phyloP scores from a whole-genome alignment of 2,113 vertebrate species.

The Axis porcinus region DNA sequence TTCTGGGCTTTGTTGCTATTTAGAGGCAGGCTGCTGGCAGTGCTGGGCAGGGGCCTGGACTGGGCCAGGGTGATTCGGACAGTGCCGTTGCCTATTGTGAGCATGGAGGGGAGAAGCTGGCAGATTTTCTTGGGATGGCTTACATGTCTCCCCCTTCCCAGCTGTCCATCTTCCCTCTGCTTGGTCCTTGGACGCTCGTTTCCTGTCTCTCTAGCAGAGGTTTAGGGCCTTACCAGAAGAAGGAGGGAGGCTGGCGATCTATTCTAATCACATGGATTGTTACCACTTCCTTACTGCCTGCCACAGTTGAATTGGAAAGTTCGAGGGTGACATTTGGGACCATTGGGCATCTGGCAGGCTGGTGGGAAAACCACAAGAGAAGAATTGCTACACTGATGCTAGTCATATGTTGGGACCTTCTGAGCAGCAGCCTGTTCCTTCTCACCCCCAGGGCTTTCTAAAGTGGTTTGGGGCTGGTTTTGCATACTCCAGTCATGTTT shows the following conservation, averaged over 20 bases:
- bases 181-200: neutral
- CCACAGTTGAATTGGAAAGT: conserved; percentile 24
- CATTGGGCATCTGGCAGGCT: conserved; percentile 18
- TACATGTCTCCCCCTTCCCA: neutral
- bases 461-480: conserved; percentile 74
- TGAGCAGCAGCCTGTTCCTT: conserved; percentile 62
- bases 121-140: neutral
- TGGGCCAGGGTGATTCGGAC: neutral
- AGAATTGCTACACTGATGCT: conserved; percentile 7
- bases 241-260: neutral
- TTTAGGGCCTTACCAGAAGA: conserved; percentile 5
- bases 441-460: conserved; percentile 65
- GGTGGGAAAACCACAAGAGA: conserved; percentile 45
- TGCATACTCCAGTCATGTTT: conserved; percentile 65
- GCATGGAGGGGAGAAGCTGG: neutral
- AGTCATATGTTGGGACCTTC: conserved; percentile 28
- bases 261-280: conserved; percentile 28
- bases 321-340: conserved; percentile 22
- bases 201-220: neutral
- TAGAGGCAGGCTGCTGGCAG: neutral
- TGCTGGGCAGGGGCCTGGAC: neutral
- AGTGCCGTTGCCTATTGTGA: neutral
- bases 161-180: neutral
- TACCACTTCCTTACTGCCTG: conserved; percentile 43
- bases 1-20: neutral